Percentiles rank a stretch among this genome's conserved stretches.
Evolutionary conservation across 2,113 vertebrate genomes (phyloP).

Genomic region (Asarcornis scutulata): DNA sequence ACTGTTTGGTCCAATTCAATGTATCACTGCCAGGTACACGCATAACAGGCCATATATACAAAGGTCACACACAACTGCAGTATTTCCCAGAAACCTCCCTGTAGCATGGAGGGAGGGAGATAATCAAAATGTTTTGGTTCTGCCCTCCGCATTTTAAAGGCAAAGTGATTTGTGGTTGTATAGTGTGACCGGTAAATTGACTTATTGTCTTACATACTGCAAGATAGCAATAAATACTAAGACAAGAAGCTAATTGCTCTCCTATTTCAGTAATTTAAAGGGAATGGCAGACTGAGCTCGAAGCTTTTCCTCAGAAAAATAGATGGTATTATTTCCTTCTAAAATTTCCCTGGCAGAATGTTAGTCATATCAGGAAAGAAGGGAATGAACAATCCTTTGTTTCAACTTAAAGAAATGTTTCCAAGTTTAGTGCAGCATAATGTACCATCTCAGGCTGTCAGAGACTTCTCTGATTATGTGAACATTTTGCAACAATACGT

Average conservation of each 20-base stretch:
- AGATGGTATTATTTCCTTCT: not conserved
- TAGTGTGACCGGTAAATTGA: not conserved
- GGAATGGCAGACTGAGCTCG: not conserved
- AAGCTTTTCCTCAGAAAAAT: not conserved
- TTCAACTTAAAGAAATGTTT: not conserved
- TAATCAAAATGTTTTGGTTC: not conserved
- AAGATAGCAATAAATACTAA: not conserved
- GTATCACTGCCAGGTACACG: not conserved
- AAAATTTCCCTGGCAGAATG: not conserved
- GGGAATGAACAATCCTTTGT: not conserved
- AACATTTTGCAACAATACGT: not conserved
- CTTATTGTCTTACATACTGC: not conserved
- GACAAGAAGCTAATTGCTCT: not conserved
- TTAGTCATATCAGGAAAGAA: not conserved
- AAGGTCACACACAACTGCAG: not conserved
- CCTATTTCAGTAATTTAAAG: not conserved
- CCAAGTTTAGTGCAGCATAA: not conserved
- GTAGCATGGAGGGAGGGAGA: not conserved
- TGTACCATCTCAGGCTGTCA: accelerated
- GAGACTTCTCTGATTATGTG: not conserved
- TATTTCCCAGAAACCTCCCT: not conserved
- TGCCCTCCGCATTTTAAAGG: not conserved
- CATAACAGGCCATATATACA: not conserved
- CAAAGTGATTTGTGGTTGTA: not conserved
- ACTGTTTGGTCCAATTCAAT: not conserved